These are phyloP conservation scores for Ormyrus rosae DNA, from an alignment of 2,888 invertebrate genomes.

Conservation along the genomic window DNA sequence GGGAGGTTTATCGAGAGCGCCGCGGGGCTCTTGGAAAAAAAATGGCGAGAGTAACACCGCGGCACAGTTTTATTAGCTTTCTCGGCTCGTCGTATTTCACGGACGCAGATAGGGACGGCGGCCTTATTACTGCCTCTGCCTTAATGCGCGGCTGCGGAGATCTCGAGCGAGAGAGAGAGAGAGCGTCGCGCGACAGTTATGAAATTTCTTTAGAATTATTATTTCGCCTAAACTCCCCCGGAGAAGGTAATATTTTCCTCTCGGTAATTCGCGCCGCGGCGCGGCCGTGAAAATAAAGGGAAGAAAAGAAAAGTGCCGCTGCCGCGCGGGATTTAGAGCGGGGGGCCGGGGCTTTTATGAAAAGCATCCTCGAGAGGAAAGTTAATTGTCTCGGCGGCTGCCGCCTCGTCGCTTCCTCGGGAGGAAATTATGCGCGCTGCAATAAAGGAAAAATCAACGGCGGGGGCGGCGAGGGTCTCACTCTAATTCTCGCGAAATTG, in stretches of 20 bases:
- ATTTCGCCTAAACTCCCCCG: conserved; percentile 59
- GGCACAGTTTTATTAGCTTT: conserved; percentile 52
- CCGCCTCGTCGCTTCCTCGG: background rate
- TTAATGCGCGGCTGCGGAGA: conserved; percentile 24
- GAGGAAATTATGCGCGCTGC: conserved; percentile 46
- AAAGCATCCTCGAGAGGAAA: conserved; percentile 44
- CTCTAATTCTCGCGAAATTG: conserved; percentile 53
- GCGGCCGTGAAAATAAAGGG: background rate
- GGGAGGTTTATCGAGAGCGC: too few species aligned
- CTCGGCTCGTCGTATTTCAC: conserved; percentile 50
- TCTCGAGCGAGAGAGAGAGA: conserved; percentile 32
- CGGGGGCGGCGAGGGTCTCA: background rate
- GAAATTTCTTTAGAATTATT: conserved; percentile 75
- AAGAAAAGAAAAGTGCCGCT: conserved; percentile 8
- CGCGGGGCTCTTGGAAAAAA: background rate
- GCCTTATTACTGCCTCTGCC: conserved; percentile 44
- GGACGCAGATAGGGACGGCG: conserved; percentile 26
- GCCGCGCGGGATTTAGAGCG: conserved; percentile 68
- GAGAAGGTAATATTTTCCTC: conserved; percentile 71
- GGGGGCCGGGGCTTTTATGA: conserved; percentile 63
- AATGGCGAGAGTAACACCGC: conserved; percentile 32
- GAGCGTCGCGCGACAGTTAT: conserved; percentile 69
- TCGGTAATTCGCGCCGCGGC: conserved; percentile 46
- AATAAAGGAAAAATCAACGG: conserved; percentile 46
- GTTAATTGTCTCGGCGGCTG: conserved; percentile 49